Conservation (phyloP, 2,797 vertebrate species). For the Apogon hyalosoma region DNA sequence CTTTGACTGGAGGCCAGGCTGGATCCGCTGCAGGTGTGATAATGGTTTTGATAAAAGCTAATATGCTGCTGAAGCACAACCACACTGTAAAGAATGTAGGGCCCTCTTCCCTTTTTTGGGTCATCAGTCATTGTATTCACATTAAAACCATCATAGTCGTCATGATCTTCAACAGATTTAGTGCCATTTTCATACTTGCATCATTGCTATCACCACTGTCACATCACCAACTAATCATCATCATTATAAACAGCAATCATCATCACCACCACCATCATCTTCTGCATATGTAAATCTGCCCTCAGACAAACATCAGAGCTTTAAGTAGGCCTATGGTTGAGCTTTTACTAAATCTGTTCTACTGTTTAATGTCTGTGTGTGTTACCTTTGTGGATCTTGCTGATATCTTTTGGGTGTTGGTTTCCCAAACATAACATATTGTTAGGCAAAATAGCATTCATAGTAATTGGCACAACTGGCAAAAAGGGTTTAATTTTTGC, state of each 20-base stretch:
- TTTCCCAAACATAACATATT: conserved; percentile 90
- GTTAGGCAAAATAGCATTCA: conserved; percentile 97
- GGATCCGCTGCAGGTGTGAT: conserved; percentile 68
- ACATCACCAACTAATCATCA: conserved; percentile 30
- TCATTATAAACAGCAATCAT: conserved; percentile 31
- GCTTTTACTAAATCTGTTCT: conserved; percentile 72
- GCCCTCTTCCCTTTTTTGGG: conserved; percentile 63
- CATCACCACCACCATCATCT: conserved; percentile 30
- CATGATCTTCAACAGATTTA: conserved; percentile 49
- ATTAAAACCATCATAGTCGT: conserved; percentile 55
- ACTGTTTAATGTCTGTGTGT: conserved; percentile 65
- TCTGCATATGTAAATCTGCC: conserved; percentile 55
- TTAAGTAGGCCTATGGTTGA: conserved; percentile 67
- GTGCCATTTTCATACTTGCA: conserved; percentile 55
- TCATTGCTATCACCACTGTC: conserved; percentile 17
- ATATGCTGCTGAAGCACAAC: conserved; percentile 79
- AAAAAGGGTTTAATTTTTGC: conserved; percentile 91
- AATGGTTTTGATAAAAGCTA: conserved; percentile 71
- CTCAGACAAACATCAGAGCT: conserved; percentile 61
- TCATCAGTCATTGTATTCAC: conserved; percentile 73
- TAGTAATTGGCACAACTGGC: conserved; percentile 99
- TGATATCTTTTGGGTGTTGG: conserved; percentile 85
- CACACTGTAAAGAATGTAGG: conserved; percentile 74
- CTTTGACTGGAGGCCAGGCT: conserved; percentile 78
- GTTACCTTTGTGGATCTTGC: conserved; percentile 72